Evolutionary conservation across 2,797 vertebrate genomes (phyloP), one percentile per base, ranked within the genome.

Genomic region (Sardinella longiceps): DNA sequence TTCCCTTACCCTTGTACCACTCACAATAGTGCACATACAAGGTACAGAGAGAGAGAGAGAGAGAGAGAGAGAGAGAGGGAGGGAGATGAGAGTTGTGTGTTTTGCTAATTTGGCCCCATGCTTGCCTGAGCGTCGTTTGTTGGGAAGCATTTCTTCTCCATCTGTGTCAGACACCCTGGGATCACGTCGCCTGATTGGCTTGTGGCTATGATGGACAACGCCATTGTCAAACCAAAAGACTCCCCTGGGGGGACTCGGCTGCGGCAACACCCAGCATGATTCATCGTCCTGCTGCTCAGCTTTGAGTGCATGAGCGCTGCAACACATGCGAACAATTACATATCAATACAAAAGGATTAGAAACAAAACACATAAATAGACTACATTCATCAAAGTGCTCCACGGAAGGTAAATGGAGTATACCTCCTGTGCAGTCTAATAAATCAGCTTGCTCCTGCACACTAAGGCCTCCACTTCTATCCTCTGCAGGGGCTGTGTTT

Each of bases 201-300:
- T 84, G 86, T 91, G 87, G 83, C 12, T 50, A 86, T 89, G 90
- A 91, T 86, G 86, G 89, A 90, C 90, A 88, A 84, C 84, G 82
- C 83, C 84, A 81, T 83, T 53, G 20, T 83, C 6, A 77, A 88
- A 83, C 86, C 87, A 87, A 86, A 87, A 86, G 81, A n/a, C 25
- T 11, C 58, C 80, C 1, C 83, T 45, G 74, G 66, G 74, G 50
- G 30, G 25, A 77, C n/a, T 81, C 48, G 82, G 33, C 80, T 20
- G 66, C 66, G 15, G 66, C 20, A 74, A 20, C 66, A 74, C 15
- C 66, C 15, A 0, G 46, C 33, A 39, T 74, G 66, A 74, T 74
- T 74, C 66, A 74, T 74, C 12, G 66, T 74, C 66, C 66, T 18
- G 33, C 66, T 20, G 30, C 66, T 33, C 66, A 1, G 66, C 14